A percentile compares a stretch with the other conserved stretches of the same genome.
These are phyloP conservation scores for Dicroscelio sp. DNA, from an alignment of 2,888 invertebrate genomes.

Conservation along the genomic window DNA sequence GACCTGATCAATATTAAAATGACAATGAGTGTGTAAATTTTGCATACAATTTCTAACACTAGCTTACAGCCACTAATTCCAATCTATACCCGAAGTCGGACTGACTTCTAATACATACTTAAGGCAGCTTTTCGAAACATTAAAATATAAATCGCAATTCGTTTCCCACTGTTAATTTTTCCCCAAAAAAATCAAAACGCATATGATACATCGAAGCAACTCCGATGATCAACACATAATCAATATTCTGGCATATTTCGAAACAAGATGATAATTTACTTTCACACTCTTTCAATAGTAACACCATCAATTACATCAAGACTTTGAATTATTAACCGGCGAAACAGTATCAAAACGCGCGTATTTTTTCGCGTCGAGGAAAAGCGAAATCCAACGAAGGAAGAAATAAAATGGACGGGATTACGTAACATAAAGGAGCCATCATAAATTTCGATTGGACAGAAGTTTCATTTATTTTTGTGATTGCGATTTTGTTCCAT, in stretches of 20 bases:
- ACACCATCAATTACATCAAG: conserved; percentile 15
- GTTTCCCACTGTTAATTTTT: too few relatives aligned
- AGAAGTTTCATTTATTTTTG: conserved; percentile 72
- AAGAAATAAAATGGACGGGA: conserved; percentile 47
- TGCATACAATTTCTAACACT: too few relatives aligned
- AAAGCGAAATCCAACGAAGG: background rate
- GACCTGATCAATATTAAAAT: too few relatives aligned
- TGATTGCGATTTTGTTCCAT: conserved; percentile 52
- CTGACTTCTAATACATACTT: too few relatives aligned
- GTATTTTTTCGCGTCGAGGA: conserved; percentile 24
- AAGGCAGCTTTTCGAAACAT: too few relatives aligned
- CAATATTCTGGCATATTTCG: background rate
- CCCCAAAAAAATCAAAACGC: too few relatives aligned
- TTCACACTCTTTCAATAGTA: background rate
- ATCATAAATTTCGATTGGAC: conserved; percentile 72
- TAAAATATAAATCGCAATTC: too few relatives aligned
- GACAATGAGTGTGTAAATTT: too few relatives aligned
- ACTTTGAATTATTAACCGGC: conserved; percentile 43
- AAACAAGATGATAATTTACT: conserved; percentile 24
- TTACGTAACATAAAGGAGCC: conserved; percentile 63
- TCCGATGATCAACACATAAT: background rate
- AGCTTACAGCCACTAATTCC: too few relatives aligned
- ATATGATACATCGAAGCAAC: background rate
- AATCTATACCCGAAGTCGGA: too few relatives aligned
- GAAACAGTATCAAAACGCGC: conserved; percentile 39